Conservation (phyloP, 2,113 vertebrate genomes). For the Saccopteryx leptura region DNA sequence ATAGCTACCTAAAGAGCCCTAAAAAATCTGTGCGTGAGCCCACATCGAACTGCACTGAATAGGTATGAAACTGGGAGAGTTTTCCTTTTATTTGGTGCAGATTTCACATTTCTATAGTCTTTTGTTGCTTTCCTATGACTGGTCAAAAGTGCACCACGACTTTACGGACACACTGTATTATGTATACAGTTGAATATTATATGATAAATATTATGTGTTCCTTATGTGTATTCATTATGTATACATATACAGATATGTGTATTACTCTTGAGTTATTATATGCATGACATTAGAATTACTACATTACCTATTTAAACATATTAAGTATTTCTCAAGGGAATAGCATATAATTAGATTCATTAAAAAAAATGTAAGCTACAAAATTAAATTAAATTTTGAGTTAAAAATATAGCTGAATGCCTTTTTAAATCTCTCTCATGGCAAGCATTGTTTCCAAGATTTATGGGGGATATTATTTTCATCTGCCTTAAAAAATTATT, state of each 20-base stretch:
- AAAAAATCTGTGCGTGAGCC: no score
- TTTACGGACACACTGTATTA: background rate
- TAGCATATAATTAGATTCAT: slow-evolving; percentile 48
- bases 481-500: background rate
- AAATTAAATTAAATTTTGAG: slow-evolving; percentile 67
- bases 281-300: slow-evolving; percentile 52
- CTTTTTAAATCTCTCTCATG: background rate
- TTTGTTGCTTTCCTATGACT: no score
- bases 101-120: no score
- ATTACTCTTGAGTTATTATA: background rate
- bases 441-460: slow-evolving; percentile 19
- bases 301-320: slow-evolving; percentile 25
- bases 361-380: slow-evolving; percentile 66
- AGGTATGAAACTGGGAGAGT: no score
- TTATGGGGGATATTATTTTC: slow-evolving; percentile 36
- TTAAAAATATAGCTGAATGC: slow-evolving; percentile 13
- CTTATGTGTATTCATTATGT: background rate
- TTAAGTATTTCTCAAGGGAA: slow-evolving; percentile 23
- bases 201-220: background rate
- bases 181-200: background rate
- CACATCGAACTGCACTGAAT: no score
- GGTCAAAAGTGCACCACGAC: no score
- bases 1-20: no score
- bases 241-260: background rate
- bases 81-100: no score